Evolutionary conservation across 2,113 vertebrate species (phyloP).

Genomic region (Spilogale gracilis): DNA sequence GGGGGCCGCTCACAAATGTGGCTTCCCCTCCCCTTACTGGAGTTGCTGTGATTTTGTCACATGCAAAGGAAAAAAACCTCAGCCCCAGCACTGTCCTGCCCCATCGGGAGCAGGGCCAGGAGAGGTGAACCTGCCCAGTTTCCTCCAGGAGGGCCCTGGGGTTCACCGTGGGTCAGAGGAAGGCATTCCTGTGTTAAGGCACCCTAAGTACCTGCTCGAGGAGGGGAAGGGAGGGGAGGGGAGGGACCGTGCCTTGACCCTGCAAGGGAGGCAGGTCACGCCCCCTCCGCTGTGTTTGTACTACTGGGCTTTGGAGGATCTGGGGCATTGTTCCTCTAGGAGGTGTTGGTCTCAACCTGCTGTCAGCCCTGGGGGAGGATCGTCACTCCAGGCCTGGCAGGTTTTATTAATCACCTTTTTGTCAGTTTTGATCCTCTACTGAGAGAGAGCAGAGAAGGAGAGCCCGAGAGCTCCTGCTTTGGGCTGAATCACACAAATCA

Average conservation of each 20-base stretch:
- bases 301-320: slow-evolving; percentile 65
- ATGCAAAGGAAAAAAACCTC: not conserved
- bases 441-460: not conserved
- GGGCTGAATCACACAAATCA: slow-evolving; percentile 73
- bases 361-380: slow-evolving; percentile 50
- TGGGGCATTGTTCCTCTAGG: slow-evolving; percentile 46
- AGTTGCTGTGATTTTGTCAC: not conserved
- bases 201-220: not conserved
- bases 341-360: slow-evolving; percentile 83
- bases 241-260: not conserved
- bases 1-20: not conserved
- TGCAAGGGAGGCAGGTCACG: not conserved
- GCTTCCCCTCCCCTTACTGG: not conserved
- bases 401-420: slow-evolving; percentile 81
- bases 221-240: not conserved
- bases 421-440: slow-evolving; percentile 80
- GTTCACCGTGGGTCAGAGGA: not conserved
- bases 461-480: slow-evolving; percentile 65
- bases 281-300: not conserved
- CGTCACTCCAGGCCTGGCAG: slow-evolving; percentile 76
- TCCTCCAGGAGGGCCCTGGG: not conserved
- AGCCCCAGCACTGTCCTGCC: not conserved
- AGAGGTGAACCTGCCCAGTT: not conserved
- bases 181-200: not conserved
- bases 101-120: not conserved